A percentile compares a stretch with the other conserved stretches of the same genome.
Conservation (phyloP, 2,888 invertebrate species). For the Heliconius ethilla region DNA sequence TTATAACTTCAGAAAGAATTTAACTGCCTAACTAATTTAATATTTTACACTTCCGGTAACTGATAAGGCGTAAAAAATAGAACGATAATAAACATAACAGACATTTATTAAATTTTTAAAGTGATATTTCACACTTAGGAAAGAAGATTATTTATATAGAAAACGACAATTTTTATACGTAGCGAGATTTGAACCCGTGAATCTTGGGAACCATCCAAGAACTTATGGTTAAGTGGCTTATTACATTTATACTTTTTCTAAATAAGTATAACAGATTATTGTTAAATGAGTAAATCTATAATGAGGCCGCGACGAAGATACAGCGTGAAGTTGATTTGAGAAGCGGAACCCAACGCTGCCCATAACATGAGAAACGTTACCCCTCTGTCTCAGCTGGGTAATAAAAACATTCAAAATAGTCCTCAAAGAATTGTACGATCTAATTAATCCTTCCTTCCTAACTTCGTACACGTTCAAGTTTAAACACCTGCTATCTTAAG, state of each 20-base stretch:
- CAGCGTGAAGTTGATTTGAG: no score
- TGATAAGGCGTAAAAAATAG: not conserved
- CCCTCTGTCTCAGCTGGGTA: not conserved
- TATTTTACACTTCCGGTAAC: constrained; percentile 7
- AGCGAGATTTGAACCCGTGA: no score
- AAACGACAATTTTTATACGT: no score
- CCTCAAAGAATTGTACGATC: not conserved
- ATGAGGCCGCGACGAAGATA: no score
- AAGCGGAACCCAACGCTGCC: no score
- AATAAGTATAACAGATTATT: no score
- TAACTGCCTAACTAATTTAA: not conserved
- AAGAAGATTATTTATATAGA: no score
- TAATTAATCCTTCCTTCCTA: not conserved
- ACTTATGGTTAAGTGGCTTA: no score
- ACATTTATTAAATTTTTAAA: not conserved
- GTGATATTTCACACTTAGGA: no score
- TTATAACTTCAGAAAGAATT: not conserved
- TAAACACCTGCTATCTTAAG: constrained; percentile 2
- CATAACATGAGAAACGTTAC: not conserved
- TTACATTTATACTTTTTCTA: no score
- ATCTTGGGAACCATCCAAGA: no score
- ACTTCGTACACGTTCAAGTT: not conserved
- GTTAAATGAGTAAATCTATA: no score
- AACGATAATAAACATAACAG: not conserved
- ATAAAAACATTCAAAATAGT: not conserved